phyloP scores from a whole-genome alignment of 2,113 vertebrate species.

The Garra rufa region DNA sequence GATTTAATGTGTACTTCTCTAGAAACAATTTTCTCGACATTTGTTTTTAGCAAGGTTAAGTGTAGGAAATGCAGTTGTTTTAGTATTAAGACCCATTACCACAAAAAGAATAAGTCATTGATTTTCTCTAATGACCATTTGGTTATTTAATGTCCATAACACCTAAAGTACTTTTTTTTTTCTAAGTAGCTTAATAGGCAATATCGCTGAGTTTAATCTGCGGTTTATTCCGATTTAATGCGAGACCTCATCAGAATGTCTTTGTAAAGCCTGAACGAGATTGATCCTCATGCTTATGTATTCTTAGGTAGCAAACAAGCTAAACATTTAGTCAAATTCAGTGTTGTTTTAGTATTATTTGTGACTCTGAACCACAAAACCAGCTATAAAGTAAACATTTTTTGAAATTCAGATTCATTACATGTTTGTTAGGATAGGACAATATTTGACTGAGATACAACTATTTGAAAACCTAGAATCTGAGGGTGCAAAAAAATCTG shows the following conservation, averaged over 20 bases:
- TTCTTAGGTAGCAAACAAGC: not conserved
- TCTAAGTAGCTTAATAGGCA: not conserved
- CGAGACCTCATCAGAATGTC: not conserved
- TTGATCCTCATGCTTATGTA: not conserved
- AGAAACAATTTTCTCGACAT: not conserved
- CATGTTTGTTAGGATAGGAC: too few relatives aligned
- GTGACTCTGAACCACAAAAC: too few relatives aligned
- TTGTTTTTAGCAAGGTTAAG: not conserved
- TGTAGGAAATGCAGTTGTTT: not conserved
- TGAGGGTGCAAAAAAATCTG: too few relatives aligned
- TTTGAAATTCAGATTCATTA: too few relatives aligned
- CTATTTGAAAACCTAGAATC: too few relatives aligned
- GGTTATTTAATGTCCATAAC: not conserved
- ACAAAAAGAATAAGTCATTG: constrained; percentile 1
- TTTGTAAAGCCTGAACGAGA: not conserved
- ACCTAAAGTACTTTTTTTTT: not conserved
- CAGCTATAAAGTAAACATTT: too few relatives aligned
- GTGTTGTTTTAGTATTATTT: not conserved
- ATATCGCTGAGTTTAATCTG: not conserved
- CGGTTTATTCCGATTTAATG: not conserved
- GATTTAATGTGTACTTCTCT: not conserved
- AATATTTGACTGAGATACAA: too few relatives aligned
- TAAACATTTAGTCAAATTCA: not conserved
- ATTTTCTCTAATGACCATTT: not conserved
- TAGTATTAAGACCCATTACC: not conserved